Conservation (phyloP, 2,888 invertebrate genomes). For the Dolichopus griseipennis region DNA sequence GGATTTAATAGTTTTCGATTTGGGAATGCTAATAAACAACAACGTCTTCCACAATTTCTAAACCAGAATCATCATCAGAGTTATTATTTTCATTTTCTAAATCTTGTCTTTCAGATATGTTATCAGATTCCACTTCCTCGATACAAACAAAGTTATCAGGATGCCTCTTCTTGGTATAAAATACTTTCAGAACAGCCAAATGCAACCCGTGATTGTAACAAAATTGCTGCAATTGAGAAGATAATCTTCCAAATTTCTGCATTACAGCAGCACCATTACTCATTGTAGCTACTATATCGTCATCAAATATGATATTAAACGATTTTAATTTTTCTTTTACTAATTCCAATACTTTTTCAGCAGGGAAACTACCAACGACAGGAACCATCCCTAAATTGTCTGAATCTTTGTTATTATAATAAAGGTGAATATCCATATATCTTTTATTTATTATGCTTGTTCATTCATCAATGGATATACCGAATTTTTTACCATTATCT, state of each 20-base stretch:
- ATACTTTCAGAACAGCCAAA: constrained; percentile 9
- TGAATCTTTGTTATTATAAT: constrained; percentile 7
- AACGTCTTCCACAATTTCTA: too few relatives aligned
- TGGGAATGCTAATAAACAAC: too few relatives aligned
- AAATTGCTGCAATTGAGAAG: constrained; percentile 9
- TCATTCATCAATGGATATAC: constrained; percentile 5
- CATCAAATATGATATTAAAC: constrained; percentile 6
- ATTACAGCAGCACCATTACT: constrained; percentile 13
- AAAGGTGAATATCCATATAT: constrained; percentile 8
- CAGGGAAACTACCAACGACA: constrained; percentile 12
- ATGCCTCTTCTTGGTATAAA: not conserved
- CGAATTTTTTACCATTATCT: too few relatives aligned
- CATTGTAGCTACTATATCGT: constrained; percentile 12
- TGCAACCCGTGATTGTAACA: constrained; percentile 14
- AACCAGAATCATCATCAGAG: not conserved
- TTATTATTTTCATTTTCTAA: not conserved
- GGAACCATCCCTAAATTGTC: too few relatives aligned
- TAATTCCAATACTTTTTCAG: constrained; percentile 11
- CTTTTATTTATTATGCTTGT: not conserved
- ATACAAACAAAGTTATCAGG: not conserved
- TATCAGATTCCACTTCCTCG: not conserved
- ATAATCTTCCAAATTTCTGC: constrained; percentile 11
- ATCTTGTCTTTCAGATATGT: not conserved
- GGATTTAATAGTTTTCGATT: not conserved
- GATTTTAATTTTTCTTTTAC: constrained; percentile 8